Percentiles rank a stretch among this genome's conserved stretches.
phyloP scores from a whole-genome alignment of 2,797 vertebrate genomes.

The Hoplostethus atlanticus region DNA sequence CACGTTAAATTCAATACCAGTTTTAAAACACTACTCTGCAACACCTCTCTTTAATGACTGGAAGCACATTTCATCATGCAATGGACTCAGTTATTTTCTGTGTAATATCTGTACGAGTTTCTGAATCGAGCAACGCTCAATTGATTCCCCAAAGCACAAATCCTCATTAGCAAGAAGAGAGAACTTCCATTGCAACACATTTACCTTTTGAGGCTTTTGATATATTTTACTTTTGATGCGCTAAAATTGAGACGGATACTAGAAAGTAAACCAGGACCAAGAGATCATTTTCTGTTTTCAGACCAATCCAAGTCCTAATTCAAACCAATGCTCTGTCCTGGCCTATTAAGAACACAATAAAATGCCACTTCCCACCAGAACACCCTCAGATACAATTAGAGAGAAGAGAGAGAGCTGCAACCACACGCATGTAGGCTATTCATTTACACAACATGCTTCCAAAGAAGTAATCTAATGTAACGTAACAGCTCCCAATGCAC shows the following conservation, averaged over 20 bases:
- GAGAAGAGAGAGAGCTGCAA: conserved; percentile 3
- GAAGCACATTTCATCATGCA: background rate
- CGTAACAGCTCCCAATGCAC: conserved; percentile 5
- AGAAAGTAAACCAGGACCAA: too few species aligned
- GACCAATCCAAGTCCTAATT: background rate
- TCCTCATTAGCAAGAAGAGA: too few species aligned
- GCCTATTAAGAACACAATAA: background rate
- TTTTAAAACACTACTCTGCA: background rate
- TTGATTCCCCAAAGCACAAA: too few species aligned
- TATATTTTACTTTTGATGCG: too few species aligned
- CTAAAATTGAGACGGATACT: too few species aligned
- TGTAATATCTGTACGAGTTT: too few species aligned
- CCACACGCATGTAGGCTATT: conserved; percentile 24
- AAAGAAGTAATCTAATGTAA: conserved; percentile 5
- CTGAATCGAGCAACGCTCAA: too few species aligned
- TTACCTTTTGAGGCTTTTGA: too few species aligned
- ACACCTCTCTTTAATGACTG: background rate
- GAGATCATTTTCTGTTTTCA: background rate
- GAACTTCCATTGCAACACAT: too few species aligned
- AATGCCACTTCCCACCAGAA: conserved; percentile 32
- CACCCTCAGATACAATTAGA: background rate
- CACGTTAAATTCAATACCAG: background rate
- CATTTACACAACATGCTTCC: conserved; percentile 11
- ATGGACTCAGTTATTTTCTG: too few species aligned
- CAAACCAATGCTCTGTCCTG: conserved; percentile 6